Evolutionary conservation across 2,888 invertebrate genomes (phyloP).

Genomic region (Deroplatys truncata): DNA sequence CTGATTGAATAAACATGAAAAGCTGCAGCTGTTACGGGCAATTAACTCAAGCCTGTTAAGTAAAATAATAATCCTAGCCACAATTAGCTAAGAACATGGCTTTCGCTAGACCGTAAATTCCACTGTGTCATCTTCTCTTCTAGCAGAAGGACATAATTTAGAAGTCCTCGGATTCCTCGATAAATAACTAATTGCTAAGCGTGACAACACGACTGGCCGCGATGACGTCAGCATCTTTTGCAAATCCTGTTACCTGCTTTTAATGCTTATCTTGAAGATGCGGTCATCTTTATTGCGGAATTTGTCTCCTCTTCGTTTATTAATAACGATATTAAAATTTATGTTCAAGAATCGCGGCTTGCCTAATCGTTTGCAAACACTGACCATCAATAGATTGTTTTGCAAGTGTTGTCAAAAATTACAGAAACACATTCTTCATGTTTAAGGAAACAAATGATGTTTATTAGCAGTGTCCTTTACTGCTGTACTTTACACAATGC

Average conservation of each 20-base stretch:
- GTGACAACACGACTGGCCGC: background rate
- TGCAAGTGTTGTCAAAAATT: background rate
- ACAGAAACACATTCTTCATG: no score
- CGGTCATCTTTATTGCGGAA: background rate
- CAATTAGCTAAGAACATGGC: background rate
- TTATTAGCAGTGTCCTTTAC: no score
- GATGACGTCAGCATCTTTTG: background rate
- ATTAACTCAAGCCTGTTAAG: background rate
- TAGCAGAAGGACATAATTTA: background rate
- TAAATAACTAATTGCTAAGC: background rate
- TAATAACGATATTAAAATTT: background rate
- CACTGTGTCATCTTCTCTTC: background rate
- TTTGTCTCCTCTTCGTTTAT: background rate
- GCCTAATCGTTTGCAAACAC: background rate
- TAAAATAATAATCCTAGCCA: background rate
- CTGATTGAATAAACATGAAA: no score
- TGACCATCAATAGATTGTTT: background rate
- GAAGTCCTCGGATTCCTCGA: background rate
- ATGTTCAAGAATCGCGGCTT: background rate
- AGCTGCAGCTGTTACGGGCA: background rate
- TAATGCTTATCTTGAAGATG: background rate
- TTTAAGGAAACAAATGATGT: no score
- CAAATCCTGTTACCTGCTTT: background rate
- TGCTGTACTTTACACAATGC: no score
- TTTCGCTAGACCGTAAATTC: background rate